Conservation (phyloP, 1,140 invertebrate genomes). For the Vanessa atalanta region DNA sequence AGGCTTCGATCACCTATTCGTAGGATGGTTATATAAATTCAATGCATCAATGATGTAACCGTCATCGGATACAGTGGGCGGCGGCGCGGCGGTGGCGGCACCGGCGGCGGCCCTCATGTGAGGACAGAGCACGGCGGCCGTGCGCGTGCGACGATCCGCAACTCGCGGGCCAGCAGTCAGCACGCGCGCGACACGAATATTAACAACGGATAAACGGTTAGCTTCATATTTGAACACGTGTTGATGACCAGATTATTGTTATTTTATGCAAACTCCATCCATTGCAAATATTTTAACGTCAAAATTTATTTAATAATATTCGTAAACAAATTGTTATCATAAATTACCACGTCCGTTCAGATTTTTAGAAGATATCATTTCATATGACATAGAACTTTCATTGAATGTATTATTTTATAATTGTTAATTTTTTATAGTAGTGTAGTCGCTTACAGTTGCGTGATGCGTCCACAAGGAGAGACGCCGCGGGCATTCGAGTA, state of each 20-base stretch:
- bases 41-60: slow-evolving; percentile 8
- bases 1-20: too few relatives aligned
- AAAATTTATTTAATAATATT: too few relatives aligned
- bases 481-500: background rate
- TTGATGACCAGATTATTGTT: slow-evolving; percentile 17
- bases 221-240: slow-evolving; percentile 15
- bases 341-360: too few relatives aligned
- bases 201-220: background rate
- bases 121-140: slow-evolving; percentile 8
- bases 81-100: background rate
- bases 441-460: background rate
- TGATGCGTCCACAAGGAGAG: background rate
- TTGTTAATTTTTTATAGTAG: too few relatives aligned
- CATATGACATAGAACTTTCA: too few relatives aligned
- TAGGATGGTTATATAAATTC: background rate
- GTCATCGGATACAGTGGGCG: slow-evolving; percentile 24
- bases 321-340: too few relatives aligned
- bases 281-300: background rate
- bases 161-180: background rate
- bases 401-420: too few relatives aligned
- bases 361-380: too few relatives aligned
- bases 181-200: slow-evolving; percentile 20
- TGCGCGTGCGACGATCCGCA: slow-evolving; percentile 6
- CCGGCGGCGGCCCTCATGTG: too few relatives aligned
- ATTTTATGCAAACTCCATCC: background rate